Evolutionary conservation across 2,888 invertebrate species (phyloP), one percentile per base, ranked within the genome.

Genomic region (Drosophila borborema): DNA sequence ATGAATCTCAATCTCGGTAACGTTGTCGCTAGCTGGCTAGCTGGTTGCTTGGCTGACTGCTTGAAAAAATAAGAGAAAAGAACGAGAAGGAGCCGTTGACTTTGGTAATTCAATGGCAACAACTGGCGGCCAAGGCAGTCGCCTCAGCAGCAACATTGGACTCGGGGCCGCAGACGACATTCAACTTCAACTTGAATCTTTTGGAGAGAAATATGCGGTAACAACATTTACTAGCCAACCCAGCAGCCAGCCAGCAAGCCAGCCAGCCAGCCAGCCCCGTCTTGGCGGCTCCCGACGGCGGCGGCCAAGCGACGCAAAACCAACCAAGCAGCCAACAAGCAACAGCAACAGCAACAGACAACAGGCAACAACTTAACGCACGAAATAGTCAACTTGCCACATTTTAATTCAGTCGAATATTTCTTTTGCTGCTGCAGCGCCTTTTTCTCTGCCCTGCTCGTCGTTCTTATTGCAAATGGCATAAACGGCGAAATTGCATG

Each of bases 371-470:
- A 69, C 66, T 63, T 67, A 75, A 72, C 72, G 81, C 89, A 84
- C 82, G 80, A 83, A 81, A 84, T 85, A 85, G 86, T 82, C 85
- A 86, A 89, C 78, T 89, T 90, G 86, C 90, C 89, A 89, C 91
- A 91, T 89, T 90, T 90, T 90, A 89, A 90, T 90, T 89, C 88
- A 86, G 76, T 86, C 69, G 81, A 85, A 90, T 89, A 86, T 86
- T 82, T 87, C 76, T 78, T 81, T 55, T 61, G 61, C 64, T 62
- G 58, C 59, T 48, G 61, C 28, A 36, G 48, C 49, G 28, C 46
- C 41, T 62, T 23, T 61, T 54, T 65, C 65, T 55, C 45, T 53
- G 46, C 48, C 49, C 34, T 51, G 14, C 53, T 70, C 68, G 48
- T 81, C 73, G 82, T 78, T 80, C 78, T 71, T 74, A 82, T 86